phyloP scores from a whole-genome alignment of 2,797 vertebrate species.

The Muscicapa striata region DNA sequence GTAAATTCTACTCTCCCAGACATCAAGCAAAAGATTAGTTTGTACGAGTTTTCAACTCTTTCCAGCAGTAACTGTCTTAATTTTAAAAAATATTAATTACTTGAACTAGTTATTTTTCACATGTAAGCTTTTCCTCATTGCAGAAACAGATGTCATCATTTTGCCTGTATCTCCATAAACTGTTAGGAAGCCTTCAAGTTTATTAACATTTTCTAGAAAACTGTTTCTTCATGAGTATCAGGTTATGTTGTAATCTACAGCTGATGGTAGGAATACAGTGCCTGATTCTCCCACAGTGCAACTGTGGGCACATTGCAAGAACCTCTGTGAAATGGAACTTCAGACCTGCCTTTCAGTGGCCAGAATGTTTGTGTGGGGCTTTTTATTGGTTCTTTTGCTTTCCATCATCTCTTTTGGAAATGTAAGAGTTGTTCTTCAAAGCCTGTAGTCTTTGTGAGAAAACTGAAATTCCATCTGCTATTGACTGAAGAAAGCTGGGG shows the following conservation, averaged over 20 bases:
- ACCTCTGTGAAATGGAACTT: background rate
- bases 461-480: conserved; percentile 34
- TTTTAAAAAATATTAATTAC: conserved; percentile 12
- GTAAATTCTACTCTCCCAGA: background rate
- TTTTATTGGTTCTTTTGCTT: conserved; percentile 10
- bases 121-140: background rate
- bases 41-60: conserved; percentile 7
- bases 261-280: background rate
- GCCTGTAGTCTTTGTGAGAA: conserved; percentile 18
- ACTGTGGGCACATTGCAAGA: background rate
- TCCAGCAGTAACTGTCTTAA: background rate
- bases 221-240: background rate
- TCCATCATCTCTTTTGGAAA: conserved; percentile 26
- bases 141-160: background rate
- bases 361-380: background rate
- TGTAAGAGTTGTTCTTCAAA: conserved; percentile 20
- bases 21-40: conserved; percentile 19
- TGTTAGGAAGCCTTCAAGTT: background rate
- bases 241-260: background rate
- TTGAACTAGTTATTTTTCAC: background rate
- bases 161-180: background rate
- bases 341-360: conserved; percentile 4
- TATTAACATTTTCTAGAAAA: background rate
- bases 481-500: conserved; percentile 7
- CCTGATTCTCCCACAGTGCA: background rate